Base-by-base conservation (phyloP, 2,113 vertebrate species). In the Leucosticte australis region DNA sequence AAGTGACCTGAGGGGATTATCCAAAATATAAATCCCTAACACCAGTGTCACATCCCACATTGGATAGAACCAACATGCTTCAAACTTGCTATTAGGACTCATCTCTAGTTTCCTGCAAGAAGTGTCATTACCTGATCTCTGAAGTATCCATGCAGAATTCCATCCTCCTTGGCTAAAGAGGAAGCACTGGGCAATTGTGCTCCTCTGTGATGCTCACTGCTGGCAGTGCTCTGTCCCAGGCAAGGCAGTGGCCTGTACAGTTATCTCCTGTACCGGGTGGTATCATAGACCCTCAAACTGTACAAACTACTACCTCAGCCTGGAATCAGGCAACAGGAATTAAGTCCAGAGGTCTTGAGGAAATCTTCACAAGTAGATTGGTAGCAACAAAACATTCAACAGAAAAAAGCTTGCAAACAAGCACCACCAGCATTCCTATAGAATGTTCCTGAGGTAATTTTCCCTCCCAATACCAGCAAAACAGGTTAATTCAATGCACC, bases 241-340 rank as follows among this genome's bases (percentile, higher is more conserved):
- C 99, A 99, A 99, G 99, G 99, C 99, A 99, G 99, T 99, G 98
- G 99, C 98, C 98, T 99, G 99, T 99, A 99, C 99, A 99, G 99
- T 99, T 99, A 99, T 99, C 99, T 99, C 99, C 99, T 99, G 98
- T 98, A 99, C 99, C 98, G 99, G 99, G 99, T 98, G 99, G 98
- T 99, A 99, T 99, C 98, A 99, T 98, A 99, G 98, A 99, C 99
- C 99, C 99, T 99, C 98, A 99, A 99, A 99, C 99, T 99, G 99
- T 99, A 99, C 99, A 99, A 99, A 99, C 99, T 99, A 99, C 99
- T 99, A 99, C 99, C 99, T 99, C 99, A 99, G 98, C 98, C 98
- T 98, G 99, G 98, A 98, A 97, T 97, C 98, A 99, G 98, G 99
- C 97, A 98, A 83, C 94, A 96, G 39, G 57, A 89, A 89, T 44